Conservation (phyloP, 2,888 invertebrate species). For the Drosophila siamana region DNA sequence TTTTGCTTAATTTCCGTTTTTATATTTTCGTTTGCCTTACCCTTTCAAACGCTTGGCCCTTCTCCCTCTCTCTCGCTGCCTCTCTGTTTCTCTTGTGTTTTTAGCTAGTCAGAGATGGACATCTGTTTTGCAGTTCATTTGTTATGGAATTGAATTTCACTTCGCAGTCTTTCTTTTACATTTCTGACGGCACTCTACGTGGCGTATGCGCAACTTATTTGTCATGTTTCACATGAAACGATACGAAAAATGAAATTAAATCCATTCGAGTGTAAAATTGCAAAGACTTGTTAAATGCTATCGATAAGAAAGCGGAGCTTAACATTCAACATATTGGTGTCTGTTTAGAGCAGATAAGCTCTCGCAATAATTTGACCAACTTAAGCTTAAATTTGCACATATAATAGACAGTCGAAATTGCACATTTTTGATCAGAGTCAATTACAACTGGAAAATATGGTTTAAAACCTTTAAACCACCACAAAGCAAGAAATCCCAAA, state of each 20-base stretch:
- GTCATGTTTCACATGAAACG: slow-evolving; percentile 58
- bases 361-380: too few relatives aligned
- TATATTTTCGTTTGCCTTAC: slow-evolving; percentile 37
- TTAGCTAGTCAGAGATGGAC: slow-evolving; percentile 51
- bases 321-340: not conserved
- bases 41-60: slow-evolving; percentile 20
- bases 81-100: slow-evolving; percentile 12
- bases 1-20: slow-evolving; percentile 74
- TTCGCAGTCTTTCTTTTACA: slow-evolving; percentile 40
- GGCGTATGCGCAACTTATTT: slow-evolving; percentile 69
- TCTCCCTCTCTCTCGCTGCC: not conserved
- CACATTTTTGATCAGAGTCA: slow-evolving; percentile 32
- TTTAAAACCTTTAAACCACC: slow-evolving; percentile 51
- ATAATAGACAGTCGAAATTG: too few relatives aligned
- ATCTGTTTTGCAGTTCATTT: slow-evolving; percentile 76
- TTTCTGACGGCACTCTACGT: slow-evolving; percentile 44
- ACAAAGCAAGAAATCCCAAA: slow-evolving; percentile 19
- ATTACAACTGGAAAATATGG: slow-evolving; percentile 29
- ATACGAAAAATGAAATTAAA: slow-evolving; percentile 66
- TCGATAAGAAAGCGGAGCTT: slow-evolving; percentile 10
- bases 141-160: slow-evolving; percentile 72
- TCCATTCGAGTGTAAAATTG: slow-evolving; percentile 69
- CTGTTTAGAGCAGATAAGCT: slow-evolving; percentile 4
- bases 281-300: slow-evolving; percentile 38
- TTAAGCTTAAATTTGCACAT: too few relatives aligned